Evolutionary conservation across 2,113 vertebrate species (phyloP).

Genomic region (Azemiops feae): DNA sequence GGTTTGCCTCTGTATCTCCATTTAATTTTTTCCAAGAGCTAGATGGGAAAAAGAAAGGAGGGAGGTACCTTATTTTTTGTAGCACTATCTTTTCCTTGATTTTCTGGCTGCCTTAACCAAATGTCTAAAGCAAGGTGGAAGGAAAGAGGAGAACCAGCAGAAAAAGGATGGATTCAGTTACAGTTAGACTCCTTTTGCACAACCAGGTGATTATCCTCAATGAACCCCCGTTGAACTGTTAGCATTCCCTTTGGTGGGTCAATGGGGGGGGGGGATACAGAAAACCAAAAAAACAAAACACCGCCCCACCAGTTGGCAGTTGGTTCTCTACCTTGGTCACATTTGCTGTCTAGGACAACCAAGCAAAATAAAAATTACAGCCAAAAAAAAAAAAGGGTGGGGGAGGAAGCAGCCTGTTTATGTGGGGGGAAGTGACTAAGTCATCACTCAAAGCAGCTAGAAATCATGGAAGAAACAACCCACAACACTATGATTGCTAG

Average conservation of each 20-base stretch:
- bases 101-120: neutral
- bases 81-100: neutral
- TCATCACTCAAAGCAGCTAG: neutral
- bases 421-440: neutral
- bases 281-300: neutral
- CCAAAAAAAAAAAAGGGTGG: neutral
- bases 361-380: neutral
- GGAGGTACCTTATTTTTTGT: too few relatives aligned
- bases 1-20: neutral
- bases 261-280: neutral
- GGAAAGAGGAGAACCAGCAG: neutral
- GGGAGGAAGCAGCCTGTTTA: neutral
- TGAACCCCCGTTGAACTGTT: neutral
- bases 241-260: neutral
- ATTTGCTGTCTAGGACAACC: neutral
- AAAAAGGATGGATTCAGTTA: neutral
- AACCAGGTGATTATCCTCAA: neutral
- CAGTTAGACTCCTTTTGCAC: neutral
- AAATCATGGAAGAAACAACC: neutral
- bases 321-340: neutral
- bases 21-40: neutral
- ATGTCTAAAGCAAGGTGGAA: neutral
- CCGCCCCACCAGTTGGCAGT: neutral
- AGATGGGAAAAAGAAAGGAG: neutral
- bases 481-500: neutral